These are phyloP conservation scores for Dendrolimus kikuchii DNA, from an alignment of 1,140 invertebrate species.

Conservation along the genomic window DNA sequence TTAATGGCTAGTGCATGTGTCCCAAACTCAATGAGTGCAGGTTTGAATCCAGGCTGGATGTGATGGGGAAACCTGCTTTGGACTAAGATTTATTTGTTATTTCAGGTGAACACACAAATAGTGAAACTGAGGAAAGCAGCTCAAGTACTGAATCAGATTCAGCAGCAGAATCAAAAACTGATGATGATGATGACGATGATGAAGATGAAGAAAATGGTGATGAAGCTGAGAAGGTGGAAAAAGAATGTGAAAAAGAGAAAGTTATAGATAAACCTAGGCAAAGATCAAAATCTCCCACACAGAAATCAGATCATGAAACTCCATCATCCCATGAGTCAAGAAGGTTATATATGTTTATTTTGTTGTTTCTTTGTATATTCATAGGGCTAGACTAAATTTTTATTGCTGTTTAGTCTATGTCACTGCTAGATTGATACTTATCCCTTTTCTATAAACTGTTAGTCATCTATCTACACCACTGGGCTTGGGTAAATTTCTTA, in stretches of 20 bases:
- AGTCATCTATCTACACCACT: no score
- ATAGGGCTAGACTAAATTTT: neutral
- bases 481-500: no score
- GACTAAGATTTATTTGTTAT: conserved; percentile 10
- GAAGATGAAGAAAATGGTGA: conserved; percentile 56
- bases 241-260: conserved; percentile 47
- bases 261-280: conserved; percentile 45
- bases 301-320: conserved; percentile 36
- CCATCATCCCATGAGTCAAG: conserved; percentile 48
- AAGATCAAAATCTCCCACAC: conserved; percentile 48
- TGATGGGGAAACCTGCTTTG: no score
- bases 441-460: neutral
- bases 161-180: conserved; percentile 64
- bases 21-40: no score
- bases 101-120: conserved; percentile 58
- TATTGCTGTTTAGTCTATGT: no score
- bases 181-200: conserved; percentile 48
- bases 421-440: neutral
- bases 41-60: no score
- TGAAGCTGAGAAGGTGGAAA: conserved; percentile 48
- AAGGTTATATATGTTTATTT: conserved; percentile 27
- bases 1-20: no score
- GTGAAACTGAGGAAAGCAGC: conserved; percentile 64
- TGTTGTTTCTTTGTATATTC: conserved; percentile 1
- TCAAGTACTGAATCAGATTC: conserved; percentile 72